Conservation (phyloP, 2,113 vertebrate species). For the Anguilla rostrata region DNA sequence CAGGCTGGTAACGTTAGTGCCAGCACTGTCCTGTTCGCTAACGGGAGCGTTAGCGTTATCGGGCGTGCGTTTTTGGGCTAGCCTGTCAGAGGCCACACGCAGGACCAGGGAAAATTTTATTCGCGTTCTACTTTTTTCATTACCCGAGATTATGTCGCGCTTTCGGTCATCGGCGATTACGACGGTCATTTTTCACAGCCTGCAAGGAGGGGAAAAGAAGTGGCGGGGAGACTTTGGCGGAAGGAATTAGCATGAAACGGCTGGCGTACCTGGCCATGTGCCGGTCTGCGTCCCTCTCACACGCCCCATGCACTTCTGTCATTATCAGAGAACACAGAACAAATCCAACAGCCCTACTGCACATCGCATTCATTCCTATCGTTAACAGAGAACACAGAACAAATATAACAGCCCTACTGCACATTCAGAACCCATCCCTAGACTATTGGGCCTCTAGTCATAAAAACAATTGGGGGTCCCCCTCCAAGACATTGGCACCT, state of each 20-base stretch:
- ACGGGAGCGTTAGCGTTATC: neutral
- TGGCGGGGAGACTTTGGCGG: slow-evolving; percentile 58
- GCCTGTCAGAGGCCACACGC: neutral
- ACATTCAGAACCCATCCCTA: too few species aligned
- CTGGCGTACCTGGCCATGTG: slow-evolving; percentile 37
- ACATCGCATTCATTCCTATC: neutral
- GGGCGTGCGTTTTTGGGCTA: neutral
- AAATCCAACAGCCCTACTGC: too few species aligned
- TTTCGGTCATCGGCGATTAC: slow-evolving; percentile 50
- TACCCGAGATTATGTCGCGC: slow-evolving; percentile 44
- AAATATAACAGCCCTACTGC: too few species aligned
- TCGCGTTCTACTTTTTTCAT: neutral
- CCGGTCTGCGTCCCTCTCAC: slow-evolving; percentile 28
- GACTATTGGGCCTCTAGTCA: too few species aligned
- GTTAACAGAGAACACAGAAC: neutral
- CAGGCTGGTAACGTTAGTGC: neutral
- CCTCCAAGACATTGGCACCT: too few species aligned
- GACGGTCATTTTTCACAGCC: slow-evolving; percentile 54
- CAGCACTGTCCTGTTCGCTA: neutral
- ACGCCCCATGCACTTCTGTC: neutral
- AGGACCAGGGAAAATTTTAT: neutral
- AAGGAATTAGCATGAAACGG: slow-evolving; percentile 61
- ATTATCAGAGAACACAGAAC: too few species aligned
- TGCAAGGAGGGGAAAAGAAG: slow-evolving; percentile 48
- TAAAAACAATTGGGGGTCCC: too few species aligned